Base-by-base conservation (phyloP, 2,888 invertebrate species). In the Brassicogethes aeneus region DNA sequence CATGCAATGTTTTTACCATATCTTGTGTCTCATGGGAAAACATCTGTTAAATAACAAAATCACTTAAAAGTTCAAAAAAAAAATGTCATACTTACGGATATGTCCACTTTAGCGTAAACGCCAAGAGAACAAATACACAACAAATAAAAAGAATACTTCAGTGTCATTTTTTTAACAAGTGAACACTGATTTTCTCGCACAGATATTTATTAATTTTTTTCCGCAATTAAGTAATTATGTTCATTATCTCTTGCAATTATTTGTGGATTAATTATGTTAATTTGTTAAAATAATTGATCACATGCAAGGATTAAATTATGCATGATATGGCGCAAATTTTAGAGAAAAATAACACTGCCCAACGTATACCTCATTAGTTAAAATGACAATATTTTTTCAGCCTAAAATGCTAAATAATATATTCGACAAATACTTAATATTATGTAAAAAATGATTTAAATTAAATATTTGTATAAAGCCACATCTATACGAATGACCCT, bases 61-160 rank as follows among this genome's bases (percentile, higher is more conserved):
- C 30, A n/a, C 16, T 31, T 14, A 15, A 3, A n/a, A n/a, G n/a
- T 33, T 16, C 3, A 2, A 37, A 37, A 29, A 3, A 8, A 2
- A 35, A 16, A 7, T 23, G 16, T 3, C 15, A 29, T 15, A 32
- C 38, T 10, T 15, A 38, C 38, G 30, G 29, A 47, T 30, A 17
- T 34, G 31, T 5, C 46, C 44, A 36, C 29, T 37, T 15, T 40
- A 34, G 16, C 44, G 36, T 23, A 46, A 40, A 43, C 42, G 14
- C 13, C 14, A 14, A 23, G 5, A 23, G 10, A 5, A 23, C 23
- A 23, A 23, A 23, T 10, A 10, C 23, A 23, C 23, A 23, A 23
- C 5, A 23, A 23, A 23, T 23, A 23, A 23, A 23, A 23, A 7
- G 5, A 7, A 10, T 23, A 7, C 5, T 7, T 7, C 23, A 23